Percentiles rank a stretch among this genome's conserved stretches.
Conservation (phyloP, 2,888 invertebrate species). For the Falcaria lacertinaria region DNA sequence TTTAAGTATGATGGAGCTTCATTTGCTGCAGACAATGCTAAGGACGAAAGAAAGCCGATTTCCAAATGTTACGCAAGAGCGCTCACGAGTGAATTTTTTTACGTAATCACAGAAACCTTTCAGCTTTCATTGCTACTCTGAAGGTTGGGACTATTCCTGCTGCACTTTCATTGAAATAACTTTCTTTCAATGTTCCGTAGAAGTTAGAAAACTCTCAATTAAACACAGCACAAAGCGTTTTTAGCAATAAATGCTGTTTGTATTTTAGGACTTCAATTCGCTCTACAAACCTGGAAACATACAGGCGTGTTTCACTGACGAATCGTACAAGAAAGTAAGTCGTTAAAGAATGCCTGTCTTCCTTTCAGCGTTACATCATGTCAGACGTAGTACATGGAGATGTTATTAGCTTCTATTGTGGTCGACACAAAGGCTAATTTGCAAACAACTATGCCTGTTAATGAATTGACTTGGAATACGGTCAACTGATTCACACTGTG, state of each 20-base stretch:
- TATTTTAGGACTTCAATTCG: neutral
- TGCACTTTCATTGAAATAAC: neutral
- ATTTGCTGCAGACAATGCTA: too few relatives aligned
- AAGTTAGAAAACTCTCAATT: neutral
- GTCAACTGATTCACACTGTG: conserved; percentile 27
- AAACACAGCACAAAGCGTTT: neutral
- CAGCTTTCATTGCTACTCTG: neutral
- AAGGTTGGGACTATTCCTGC: neutral
- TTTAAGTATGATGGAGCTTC: too few relatives aligned
- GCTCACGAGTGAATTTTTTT: neutral
- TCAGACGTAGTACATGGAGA: neutral
- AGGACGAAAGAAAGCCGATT: too few relatives aligned
- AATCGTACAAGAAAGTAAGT: neutral
- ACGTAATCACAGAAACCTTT: neutral
- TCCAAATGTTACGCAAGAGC: neutral
- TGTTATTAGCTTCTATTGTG: conserved; percentile 23
- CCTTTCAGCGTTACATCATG: neutral
- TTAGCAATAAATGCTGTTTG: neutral
- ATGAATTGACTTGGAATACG: conserved; percentile 26
- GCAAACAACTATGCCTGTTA: conserved; percentile 41
- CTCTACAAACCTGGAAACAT: neutral
- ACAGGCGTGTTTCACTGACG: neutral
- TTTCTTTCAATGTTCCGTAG: neutral
- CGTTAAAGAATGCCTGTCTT: neutral
- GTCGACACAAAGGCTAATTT: conserved; percentile 40